phyloP scores from a whole-genome alignment of 2,113 vertebrate species.

The Oncorhynchus tshawytscha region DNA sequence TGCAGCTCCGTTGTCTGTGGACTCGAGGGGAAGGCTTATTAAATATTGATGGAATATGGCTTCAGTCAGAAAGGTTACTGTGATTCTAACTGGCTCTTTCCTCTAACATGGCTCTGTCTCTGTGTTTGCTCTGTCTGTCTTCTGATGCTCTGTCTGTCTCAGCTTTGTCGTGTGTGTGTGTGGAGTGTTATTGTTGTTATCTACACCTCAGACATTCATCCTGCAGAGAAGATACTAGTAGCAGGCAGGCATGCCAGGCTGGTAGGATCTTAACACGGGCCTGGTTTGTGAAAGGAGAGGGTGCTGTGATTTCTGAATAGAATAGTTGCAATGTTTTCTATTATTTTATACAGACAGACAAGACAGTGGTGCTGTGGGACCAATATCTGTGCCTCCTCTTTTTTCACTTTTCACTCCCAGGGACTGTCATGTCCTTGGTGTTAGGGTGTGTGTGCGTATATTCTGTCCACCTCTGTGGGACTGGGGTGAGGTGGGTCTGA shows the following conservation, averaged over 20 bases:
- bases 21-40: constrained; percentile 29
- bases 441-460: neutral
- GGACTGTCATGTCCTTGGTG: neutral
- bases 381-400: neutral
- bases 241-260: too few relatives aligned
- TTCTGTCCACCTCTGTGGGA: neutral
- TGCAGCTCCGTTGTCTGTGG: neutral
- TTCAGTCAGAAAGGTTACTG: constrained; percentile 35
- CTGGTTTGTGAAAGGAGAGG: too few relatives aligned
- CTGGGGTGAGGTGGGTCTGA: neutral
- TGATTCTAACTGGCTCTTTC: constrained; percentile 16
- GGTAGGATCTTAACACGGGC: too few relatives aligned
- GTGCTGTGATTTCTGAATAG: too few relatives aligned
- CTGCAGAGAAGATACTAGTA: too few relatives aligned
- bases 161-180: neutral
- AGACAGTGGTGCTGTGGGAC: neutral
- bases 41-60: constrained; percentile 43
- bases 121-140: neutral
- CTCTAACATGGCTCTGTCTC: neutral
- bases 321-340: too few relatives aligned
- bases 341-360: neutral
- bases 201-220: neutral
- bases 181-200: neutral
- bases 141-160: neutral
- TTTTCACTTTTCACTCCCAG: neutral